phyloP scores from a whole-genome alignment of 2,113 vertebrate genomes.

The Scartelaos histophorus region DNA sequence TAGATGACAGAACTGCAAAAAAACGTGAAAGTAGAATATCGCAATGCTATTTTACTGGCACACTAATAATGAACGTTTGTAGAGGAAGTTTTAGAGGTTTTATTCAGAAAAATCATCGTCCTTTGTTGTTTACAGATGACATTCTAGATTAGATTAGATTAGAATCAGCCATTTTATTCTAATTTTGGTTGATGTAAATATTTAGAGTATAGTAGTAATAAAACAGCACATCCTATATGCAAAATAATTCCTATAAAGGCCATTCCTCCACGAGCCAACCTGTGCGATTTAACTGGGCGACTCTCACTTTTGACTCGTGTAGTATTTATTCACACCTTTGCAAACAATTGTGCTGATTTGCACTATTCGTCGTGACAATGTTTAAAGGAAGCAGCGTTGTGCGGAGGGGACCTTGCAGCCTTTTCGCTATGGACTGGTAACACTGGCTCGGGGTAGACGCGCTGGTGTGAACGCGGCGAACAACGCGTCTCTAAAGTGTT shows the following conservation, averaged over 20 bases:
- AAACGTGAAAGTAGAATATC: too few relatives aligned
- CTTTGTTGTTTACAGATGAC: not conserved
- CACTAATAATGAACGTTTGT: too few relatives aligned
- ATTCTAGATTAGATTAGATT: too few relatives aligned
- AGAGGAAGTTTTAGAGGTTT: too few relatives aligned
- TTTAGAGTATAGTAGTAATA: not conserved
- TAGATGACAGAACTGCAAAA: not conserved
- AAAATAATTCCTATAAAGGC: not conserved
- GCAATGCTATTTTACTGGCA: too few relatives aligned
- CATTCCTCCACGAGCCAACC: constrained; percentile 16
- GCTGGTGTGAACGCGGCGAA: constrained; percentile 73
- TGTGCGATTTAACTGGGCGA: constrained; percentile 25
- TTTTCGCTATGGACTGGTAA: constrained; percentile 71
- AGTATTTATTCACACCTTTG: constrained; percentile 76
- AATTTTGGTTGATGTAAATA: not conserved
- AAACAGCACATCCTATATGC: not conserved
- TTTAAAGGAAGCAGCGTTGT: constrained; percentile 66
- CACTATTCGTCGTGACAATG: constrained; percentile 67
- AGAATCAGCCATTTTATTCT: not conserved
- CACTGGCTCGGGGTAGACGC: constrained; percentile 70
- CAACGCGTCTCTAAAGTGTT: constrained; percentile 39
- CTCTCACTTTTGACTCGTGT: constrained; percentile 59
- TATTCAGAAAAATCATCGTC: too few relatives aligned
- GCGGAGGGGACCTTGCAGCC: constrained; percentile 72
- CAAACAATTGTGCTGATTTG: constrained; percentile 70